Base-by-base conservation (phyloP, 2,113 vertebrate species). In the Prochilodus magdalenae region DNA sequence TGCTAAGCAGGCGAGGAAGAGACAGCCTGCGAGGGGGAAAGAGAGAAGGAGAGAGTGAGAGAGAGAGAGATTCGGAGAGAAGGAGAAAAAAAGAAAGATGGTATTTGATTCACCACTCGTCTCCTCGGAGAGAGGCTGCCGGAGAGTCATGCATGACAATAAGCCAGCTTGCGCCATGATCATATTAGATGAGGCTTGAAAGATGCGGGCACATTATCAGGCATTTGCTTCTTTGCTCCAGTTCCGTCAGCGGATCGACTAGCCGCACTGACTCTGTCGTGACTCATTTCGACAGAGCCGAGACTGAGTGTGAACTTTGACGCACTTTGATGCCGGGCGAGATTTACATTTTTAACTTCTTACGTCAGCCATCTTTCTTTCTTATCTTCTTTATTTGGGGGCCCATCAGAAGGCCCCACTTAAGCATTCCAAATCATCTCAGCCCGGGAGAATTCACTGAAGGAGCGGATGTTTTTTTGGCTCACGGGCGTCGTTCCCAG, bases 1-100 rank as follows among this genome's bases (percentile, higher is more conserved):
- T 90, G 85, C 85, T 90, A 75, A 81, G 83, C 74, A 74, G 72
- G 69, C 65, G 53, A 44, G n/a, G 59, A 51, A 79, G 76, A 66
- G 33, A 30, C 53, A 51, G 63, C 40, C 40, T 44, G 40, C 11
- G 59, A 79, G 67, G 33, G 71, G 55, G 73, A 49, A 87, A 70
- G 57, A 81, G 71, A 77, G 79, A 82, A 79, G 79, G 73, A 85
- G 75, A 80, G 29, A 36, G 27, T 33, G 22, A 40, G 60, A 20
- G 14, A 22, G 73, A 18, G 62, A 22, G 30, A 44, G 73, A n/a
- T 30, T 40, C 30, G 5, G 60, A 51, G 72, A 51, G 77, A 73
- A 44, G 33, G 15, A 1, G 14, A 27, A 29, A 8, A 57, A 16
- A 33, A 70, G 22, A 53, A 60, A 2, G 55, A n/a, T 66, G 15